Base-by-base conservation (phyloP, 1,140 invertebrate genomes). In the Palaemon carinicauda region DNA sequence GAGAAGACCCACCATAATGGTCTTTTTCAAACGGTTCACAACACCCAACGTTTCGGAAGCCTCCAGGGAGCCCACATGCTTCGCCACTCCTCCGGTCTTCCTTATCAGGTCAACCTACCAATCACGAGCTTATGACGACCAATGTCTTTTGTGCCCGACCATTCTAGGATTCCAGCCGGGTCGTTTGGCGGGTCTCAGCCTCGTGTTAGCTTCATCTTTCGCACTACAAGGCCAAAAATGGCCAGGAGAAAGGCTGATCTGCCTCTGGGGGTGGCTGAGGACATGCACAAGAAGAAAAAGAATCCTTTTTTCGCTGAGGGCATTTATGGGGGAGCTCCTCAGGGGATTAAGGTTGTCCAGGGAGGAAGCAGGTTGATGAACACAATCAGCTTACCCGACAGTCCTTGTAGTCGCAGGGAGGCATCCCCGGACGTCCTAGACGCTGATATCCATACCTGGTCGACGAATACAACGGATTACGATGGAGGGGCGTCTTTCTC, bases 361-460 rank as follows among this genome's bases (percentile, higher is more conserved):
- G 27, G 24, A 7, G 53, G 4, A 14, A 19, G n/a, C 1, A 24
- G 41, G 54, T 15, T 56, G 69, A n/a, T 27, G n/a, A n/a, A n/a
- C 29, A 52, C 21, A 10, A 21, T 15, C 50, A 71, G 51, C 50
- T 3, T 27, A 12, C 41, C 17, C 3, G 78, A 80, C 52, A 85
- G 82, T 27, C 74, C 74, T 17, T 79, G 82, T 54, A 85, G 82
- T 74, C 54, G 69, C 52, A 33, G 82, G n/a, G 82, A 54, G 56
- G 74, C 69, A 31, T 85, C 82, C 21, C 78, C 82, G 12, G 82
- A 75, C 51, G 78, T 75, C 5, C n/a, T 78, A 7, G 82, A 85
- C 41, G 82, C 82, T n/a, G 82, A 85, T 74, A 51, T 85, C n/a
- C 82, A 85, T 74, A 85, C 82, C 17, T 85, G 82, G 82, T 85